Base-by-base conservation (phyloP, 1,140 invertebrate genomes). In the Rhagoletis zephyria region DNA sequence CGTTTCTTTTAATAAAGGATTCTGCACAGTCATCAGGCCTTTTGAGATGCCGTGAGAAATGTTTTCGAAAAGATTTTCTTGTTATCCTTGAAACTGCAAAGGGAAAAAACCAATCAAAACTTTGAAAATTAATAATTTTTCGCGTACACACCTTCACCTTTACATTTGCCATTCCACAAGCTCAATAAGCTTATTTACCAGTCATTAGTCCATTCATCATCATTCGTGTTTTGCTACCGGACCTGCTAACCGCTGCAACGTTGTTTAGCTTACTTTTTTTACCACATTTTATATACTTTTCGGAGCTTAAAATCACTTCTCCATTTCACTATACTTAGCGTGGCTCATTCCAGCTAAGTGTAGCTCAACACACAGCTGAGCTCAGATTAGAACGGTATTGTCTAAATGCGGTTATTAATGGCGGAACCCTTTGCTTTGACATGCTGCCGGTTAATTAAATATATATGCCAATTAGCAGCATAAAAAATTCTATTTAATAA, bases 391-490 rank as follows among this genome's bases (percentile, higher is more conserved):
- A 45, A 14, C 67, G 40, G 42, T 74, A 74, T 74, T 74, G 42
- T 14, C 42, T 45, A 74, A 74, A 74, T 74, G 40, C 16, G 14
- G 14, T 42, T 40, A 48, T n/a, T n/a, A 45, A 48, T 74, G 67
- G 42, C 42, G 67, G 14, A 74, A 74, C 67, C 67, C 67, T 74
- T 74, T 74, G 64, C 7, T 67, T 74, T 5, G 67, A 30, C 14
- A 42, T 42, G 67, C 40, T 45, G 67, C 40, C 67, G 42, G 40
- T 74, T 74, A 74, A 74, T 74, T 74, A 74, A 74, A 74, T 48
- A 74, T 74, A 74, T 74, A 74, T 74, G 45, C 67, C 67, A 74
- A 74, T 74, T 74, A 74, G 45, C 67, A 74, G 16, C 14, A 16
- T 42, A 48, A 45, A n/a, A 40, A 16, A 42, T 16, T 42, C 48